phyloP scores from a whole-genome alignment of 2,113 vertebrate genomes.

The Aviceda subcristata region DNA sequence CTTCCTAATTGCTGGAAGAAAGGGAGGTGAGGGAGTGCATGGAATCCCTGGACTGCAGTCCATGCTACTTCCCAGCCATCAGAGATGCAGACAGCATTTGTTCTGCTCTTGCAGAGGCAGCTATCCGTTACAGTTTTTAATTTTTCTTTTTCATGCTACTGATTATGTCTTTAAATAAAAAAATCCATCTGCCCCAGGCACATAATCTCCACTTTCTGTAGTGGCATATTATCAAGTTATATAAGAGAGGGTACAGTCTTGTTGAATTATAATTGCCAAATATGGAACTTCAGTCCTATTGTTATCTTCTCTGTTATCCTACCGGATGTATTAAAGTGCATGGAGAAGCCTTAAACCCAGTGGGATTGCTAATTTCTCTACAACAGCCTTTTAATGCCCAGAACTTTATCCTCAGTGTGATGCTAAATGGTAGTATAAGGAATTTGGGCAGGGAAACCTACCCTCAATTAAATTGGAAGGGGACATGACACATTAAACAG shows the following conservation, averaged over 20 bases:
- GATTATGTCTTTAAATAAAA: not conserved
- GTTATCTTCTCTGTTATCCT: not conserved
- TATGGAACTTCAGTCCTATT: not conserved
- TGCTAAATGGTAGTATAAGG: not conserved
- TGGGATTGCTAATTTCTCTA: not conserved
- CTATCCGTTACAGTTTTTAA: not conserved
- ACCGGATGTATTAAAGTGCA: not conserved
- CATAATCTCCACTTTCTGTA: not conserved
- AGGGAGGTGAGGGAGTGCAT: not conserved
- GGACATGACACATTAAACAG: not conserved
- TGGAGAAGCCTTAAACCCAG: not conserved
- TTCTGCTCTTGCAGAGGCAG: not conserved
- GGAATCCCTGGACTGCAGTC: not conserved
- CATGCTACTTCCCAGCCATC: not conserved
- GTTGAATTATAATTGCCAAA: not conserved
- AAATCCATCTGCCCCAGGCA: not conserved
- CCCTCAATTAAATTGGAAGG: not conserved
- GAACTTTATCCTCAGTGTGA: not conserved
- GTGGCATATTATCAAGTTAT: not conserved
- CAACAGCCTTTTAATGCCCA: not conserved
- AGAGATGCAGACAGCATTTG: not conserved
- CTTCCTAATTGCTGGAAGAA: not conserved
- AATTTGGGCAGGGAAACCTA: not conserved
- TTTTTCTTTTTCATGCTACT: not conserved
- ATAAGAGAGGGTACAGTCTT: not conserved